A percentile compares a stretch with the other conserved stretches of the same genome.
phyloP scores from a whole-genome alignment of 2,888 invertebrate species.

The Conistra vaccinii region DNA sequence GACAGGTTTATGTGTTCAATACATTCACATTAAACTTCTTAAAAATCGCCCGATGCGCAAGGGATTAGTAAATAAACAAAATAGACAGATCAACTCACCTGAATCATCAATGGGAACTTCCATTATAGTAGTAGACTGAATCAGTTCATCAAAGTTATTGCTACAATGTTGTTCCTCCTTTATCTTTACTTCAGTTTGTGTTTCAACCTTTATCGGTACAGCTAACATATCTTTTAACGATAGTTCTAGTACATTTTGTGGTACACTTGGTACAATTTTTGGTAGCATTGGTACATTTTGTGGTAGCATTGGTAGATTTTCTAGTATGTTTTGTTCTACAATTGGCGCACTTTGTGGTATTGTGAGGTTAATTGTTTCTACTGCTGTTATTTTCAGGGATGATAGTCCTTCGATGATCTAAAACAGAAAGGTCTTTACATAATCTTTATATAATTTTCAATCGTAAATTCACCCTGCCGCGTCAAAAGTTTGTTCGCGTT shows the following conservation, averaged over 20 bases:
- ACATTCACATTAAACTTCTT: no score
- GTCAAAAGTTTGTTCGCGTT: no score
- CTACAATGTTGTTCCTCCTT: background rate
- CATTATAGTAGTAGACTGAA: background rate
- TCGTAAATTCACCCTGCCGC: no score
- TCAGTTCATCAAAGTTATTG: slow-evolving; percentile 1
- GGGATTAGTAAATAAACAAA: background rate
- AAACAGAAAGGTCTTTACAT: background rate
- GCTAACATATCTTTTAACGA: slow-evolving; percentile 23
- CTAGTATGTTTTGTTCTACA: background rate
- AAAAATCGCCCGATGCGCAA: no score
- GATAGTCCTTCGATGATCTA: slow-evolving; percentile 14
- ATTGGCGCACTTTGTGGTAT: background rate
- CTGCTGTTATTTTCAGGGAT: background rate
- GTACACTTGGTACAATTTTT: background rate
- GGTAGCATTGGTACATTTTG: background rate
- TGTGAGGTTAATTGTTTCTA: background rate
- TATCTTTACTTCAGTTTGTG: background rate
- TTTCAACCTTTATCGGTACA: background rate
- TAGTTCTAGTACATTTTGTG: slow-evolving; percentile 9
- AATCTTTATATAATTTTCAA: no score
- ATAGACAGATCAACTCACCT: slow-evolving; percentile 6
- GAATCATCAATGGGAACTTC: background rate
- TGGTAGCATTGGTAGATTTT: no score
- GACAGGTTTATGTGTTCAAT: no score